A percentile compares a stretch with the other conserved stretches of the same genome.
These are phyloP conservation scores for Drosophila yooni DNA, from an alignment of 2,888 invertebrate species.

Conservation along the genomic window DNA sequence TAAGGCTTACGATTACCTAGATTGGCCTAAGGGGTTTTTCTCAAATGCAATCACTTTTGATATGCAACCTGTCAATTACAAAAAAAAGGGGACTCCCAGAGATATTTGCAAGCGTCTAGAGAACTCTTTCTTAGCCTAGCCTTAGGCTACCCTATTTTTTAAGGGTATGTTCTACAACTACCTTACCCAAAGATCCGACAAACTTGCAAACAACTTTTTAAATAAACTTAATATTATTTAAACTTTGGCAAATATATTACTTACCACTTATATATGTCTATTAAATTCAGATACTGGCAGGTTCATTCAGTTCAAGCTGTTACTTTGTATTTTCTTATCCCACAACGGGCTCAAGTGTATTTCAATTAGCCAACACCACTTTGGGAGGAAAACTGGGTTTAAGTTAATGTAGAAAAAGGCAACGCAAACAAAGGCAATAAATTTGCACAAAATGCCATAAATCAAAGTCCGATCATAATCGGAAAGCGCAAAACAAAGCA, in stretches of 20 bases:
- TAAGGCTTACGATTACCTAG: conserved; percentile 73
- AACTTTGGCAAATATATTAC: neutral
- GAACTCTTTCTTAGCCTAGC: neutral
- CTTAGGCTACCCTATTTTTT: no score
- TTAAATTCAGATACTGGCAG: neutral
- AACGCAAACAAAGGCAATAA: conserved; percentile 77
- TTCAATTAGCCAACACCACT: conserved; percentile 55
- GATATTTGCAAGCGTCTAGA: neutral
- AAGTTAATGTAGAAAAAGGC: neutral
- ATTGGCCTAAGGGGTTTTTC: conserved; percentile 29
- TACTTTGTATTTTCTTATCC: conserved; percentile 14
- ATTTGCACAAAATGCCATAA: conserved; percentile 68
- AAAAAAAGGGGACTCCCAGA: neutral
- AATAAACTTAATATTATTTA: neutral
- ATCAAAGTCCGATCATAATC: conserved; percentile 80
- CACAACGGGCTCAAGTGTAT: conserved; percentile 2
- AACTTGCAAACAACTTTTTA: no score
- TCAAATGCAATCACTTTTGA: conserved; percentile 1
- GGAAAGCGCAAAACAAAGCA: conserved; percentile 39
- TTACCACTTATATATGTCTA: neutral
- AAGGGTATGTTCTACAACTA: no score
- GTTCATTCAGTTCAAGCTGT: neutral
- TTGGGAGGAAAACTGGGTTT: neutral
- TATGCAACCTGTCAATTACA: neutral
- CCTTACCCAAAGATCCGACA: no score